Evolutionary conservation across 2,113 vertebrate genomes (phyloP).

Genomic region (Felis chaus): DNA sequence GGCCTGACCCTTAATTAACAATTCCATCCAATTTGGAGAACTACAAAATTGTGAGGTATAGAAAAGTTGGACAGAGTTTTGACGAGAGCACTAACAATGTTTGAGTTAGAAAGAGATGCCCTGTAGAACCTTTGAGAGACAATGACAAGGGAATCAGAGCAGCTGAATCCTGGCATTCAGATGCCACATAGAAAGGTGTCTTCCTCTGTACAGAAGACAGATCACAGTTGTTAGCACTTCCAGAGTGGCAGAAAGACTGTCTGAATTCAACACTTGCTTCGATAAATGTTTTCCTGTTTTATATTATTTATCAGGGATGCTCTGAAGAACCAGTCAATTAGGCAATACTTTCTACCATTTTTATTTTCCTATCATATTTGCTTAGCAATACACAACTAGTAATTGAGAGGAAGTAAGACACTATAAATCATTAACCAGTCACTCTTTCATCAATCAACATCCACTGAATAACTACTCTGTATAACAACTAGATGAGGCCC

Average conservation of each 20-base stretch:
- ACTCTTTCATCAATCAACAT: background rate
- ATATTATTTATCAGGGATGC: background rate
- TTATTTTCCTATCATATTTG: background rate
- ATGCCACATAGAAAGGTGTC: background rate
- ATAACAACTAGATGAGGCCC: background rate
- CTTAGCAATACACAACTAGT: background rate
- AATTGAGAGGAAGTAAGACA: background rate
- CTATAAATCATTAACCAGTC: background rate
- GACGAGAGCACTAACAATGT: background rate
- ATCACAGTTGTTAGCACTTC: background rate
- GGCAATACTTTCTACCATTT: background rate
- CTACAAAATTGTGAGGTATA: background rate
- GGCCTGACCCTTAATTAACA: background rate
- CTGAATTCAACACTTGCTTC: background rate
- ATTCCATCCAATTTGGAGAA: background rate
- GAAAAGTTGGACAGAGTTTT: background rate
- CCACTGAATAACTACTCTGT: background rate
- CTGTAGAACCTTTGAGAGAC: background rate
- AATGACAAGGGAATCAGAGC: background rate
- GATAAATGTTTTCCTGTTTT: background rate
- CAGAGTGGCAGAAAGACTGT: background rate
- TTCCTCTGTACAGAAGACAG: background rate
- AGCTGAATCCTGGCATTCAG: background rate
- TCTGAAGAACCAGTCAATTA: background rate
- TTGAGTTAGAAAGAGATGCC: background rate